Percentiles rank a stretch among this genome's conserved stretches.
These are phyloP conservation scores for Callipepla californica DNA, from an alignment of 2,113 vertebrate genomes.

Conservation along the genomic window DNA sequence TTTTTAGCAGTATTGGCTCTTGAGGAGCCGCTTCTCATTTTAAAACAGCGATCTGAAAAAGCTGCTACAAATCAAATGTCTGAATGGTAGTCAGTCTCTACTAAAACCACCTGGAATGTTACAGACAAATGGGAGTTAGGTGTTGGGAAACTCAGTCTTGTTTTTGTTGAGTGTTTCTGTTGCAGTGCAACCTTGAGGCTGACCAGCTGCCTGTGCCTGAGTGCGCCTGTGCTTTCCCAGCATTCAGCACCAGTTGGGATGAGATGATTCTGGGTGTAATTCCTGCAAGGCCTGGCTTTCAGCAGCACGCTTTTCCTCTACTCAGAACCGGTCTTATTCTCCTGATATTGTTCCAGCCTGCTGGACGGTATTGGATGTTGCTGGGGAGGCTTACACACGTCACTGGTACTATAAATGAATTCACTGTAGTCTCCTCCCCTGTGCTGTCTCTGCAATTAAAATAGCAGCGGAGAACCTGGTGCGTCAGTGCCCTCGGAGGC, in stretches of 20 bases:
- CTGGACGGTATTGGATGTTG: background rate
- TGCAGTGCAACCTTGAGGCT: background rate
- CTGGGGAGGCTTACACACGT: background rate
- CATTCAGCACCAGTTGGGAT: background rate
- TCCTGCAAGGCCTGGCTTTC: background rate
- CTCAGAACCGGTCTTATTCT: background rate
- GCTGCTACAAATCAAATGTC: background rate
- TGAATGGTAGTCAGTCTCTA: background rate
- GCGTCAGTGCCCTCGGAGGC: background rate
- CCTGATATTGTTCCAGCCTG: fast-evolving
- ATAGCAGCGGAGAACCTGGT: fast-evolving
- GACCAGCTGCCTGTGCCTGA: background rate
- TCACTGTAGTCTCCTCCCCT: background rate
- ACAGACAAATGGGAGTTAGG: background rate
- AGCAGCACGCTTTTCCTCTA: no score
- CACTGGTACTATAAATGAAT: background rate
- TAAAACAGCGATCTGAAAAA: background rate
- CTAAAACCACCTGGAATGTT: background rate
- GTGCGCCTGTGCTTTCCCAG: background rate
- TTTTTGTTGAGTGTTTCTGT: background rate
- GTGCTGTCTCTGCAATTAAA: background rate
- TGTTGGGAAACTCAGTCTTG: background rate
- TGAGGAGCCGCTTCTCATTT: background rate
- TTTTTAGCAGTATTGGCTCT: constrained; percentile 17
- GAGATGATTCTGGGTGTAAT: background rate